phyloP scores from a whole-genome alignment of 2,888 invertebrate species.

The Drosophila cracens region DNA sequence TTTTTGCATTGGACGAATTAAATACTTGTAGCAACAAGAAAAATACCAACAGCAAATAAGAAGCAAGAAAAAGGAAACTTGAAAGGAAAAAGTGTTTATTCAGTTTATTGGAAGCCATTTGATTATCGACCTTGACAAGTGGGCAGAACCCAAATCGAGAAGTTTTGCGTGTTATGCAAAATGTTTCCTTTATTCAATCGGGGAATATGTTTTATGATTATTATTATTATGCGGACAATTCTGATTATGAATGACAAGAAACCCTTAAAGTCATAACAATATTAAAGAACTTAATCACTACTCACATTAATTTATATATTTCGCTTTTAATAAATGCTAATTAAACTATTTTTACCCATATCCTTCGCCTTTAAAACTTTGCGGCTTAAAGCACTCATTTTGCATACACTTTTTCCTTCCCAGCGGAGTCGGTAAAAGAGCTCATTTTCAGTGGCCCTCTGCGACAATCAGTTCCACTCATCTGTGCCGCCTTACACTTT shows the following conservation, averaged over 20 bases:
- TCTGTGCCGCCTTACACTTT: not conserved
- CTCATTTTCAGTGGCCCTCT: not conserved
- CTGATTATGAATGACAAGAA: not conserved
- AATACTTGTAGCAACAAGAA: conserved; percentile 60
- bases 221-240: conserved; percentile 12
- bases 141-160: conserved; percentile 4
- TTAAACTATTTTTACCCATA: not conserved
- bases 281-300: not conserved
- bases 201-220: conserved; percentile 25
- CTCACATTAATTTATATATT: not conserved
- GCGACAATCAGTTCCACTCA: not conserved
- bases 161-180: not conserved
- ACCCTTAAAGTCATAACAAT: not conserved
- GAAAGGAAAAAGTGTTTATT: conserved; percentile 44
- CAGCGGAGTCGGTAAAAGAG: not conserved
- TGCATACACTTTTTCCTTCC: not conserved
- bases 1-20: conserved; percentile 57
- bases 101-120: conserved; percentile 54
- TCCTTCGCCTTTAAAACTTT: conserved; percentile 3
- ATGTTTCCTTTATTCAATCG: conserved; percentile 16
- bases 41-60: conserved; percentile 5
- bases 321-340: not conserved
- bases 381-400: not conserved
- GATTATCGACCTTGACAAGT: conserved; percentile 50
- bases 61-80: conserved; percentile 5